A percentile compares a stretch with the other conserved stretches of the same genome.
phyloP scores from a whole-genome alignment of 37 sponge, comb jelly and placozoan species.

The Amphimedon queenslandica region DNA sequence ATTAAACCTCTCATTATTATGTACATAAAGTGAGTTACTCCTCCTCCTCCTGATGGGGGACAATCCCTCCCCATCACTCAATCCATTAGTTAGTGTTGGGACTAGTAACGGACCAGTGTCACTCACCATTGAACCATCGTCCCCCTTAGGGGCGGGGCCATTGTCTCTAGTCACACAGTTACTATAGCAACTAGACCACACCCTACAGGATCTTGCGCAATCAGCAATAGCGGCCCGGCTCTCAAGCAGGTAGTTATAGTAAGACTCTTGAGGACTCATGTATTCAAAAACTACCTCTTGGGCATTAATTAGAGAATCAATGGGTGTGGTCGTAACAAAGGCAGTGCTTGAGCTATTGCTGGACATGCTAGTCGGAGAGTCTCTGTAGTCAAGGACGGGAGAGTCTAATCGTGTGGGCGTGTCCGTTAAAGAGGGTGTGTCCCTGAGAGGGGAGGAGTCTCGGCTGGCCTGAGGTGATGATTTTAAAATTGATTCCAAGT shows the following conservation, averaged over 20 bases:
- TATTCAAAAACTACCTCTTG: conserved; percentile 14
- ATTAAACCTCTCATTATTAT: too few relatives aligned
- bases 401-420: not conserved
- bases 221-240: conserved; percentile 39
- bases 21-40: too few relatives aligned
- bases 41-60: too few relatives aligned
- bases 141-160: conserved; percentile 1
- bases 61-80: too few relatives aligned
- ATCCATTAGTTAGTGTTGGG: too few relatives aligned
- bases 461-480: not conserved
- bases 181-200: conserved; percentile 67
- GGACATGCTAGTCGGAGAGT: not conserved
- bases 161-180: conserved; percentile 11
- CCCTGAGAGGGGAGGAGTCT: not conserved
- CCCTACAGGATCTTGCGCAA: conserved; percentile 41
- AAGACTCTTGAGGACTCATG: conserved; percentile 41
- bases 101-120: too few relatives aligned
- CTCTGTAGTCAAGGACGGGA: not conserved
- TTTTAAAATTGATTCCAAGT: conserved; percentile 24
- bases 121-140: too few relatives aligned
- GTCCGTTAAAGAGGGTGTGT: not conserved
- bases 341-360: not conserved
- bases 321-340: not conserved
- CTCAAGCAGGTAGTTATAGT: conserved; percentile 18
- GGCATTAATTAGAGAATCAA: not conserved